These are phyloP conservation scores for Euspilapteryx auroguttella DNA, from an alignment of 2,888 invertebrate species.

Conservation along the genomic window DNA sequence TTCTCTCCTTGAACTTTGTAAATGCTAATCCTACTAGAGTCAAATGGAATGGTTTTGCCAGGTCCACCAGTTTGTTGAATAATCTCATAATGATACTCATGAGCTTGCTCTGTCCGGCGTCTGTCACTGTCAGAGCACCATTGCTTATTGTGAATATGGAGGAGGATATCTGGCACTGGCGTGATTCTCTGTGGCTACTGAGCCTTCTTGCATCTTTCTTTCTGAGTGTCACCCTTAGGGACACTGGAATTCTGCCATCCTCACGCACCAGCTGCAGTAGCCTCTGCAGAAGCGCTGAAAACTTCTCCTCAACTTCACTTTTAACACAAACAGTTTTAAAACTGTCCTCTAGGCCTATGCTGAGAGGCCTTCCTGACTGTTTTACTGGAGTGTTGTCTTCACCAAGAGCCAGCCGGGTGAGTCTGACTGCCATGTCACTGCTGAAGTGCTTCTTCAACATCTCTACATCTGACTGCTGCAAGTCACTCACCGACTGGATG, in stretches of 20 bases:
- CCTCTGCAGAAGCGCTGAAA: conserved; percentile 68
- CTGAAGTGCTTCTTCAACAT: conserved; percentile 67
- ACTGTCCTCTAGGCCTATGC: conserved; percentile 79
- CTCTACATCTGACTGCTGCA: conserved; percentile 64
- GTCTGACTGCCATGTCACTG: conserved; percentile 66
- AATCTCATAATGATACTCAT: conserved; percentile 72
- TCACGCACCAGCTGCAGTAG: conserved; percentile 72
- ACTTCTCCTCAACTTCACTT: conserved; percentile 73
- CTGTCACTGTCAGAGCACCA: conserved; percentile 48
- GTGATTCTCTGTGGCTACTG: conserved; percentile 72
- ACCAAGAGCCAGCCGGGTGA: conserved; percentile 74
- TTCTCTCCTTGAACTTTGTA: conserved; percentile 76
- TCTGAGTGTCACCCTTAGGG: conserved; percentile 73
- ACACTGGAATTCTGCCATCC: conserved; percentile 78
- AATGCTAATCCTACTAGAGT: conserved; percentile 80
- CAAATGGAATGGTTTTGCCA: conserved; percentile 75
- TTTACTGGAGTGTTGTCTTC: conserved; percentile 74
- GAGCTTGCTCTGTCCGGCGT: conserved; percentile 65
- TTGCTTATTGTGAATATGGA: conserved; percentile 61
- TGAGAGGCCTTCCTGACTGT: conserved; percentile 74
- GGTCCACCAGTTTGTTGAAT: conserved; percentile 73
- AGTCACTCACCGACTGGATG: conserved; percentile 67
- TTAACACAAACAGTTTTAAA: conserved; percentile 73
- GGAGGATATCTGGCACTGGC: conserved; percentile 73
- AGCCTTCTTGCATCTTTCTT: conserved; percentile 70